Percentiles rank a stretch among this genome's conserved stretches.
Evolutionary conservation across 1,140 invertebrate species (phyloP).

Genomic region (Aricia agestis): DNA sequence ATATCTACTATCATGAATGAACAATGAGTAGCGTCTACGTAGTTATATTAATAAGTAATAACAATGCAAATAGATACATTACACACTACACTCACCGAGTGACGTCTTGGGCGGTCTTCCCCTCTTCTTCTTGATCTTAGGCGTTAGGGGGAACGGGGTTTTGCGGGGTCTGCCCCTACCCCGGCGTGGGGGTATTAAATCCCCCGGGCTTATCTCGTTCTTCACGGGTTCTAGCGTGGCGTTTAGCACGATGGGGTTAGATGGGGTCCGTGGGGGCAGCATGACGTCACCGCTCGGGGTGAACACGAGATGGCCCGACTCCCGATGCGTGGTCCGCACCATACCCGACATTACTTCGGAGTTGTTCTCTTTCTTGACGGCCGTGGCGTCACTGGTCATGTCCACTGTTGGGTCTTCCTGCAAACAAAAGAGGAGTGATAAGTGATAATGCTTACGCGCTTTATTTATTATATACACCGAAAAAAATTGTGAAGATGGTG

Average conservation of each 20-base stretch:
- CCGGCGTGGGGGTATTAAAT: constrained; percentile 47
- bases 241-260: constrained; percentile 39
- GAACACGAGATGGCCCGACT: constrained; percentile 69
- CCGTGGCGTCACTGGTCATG: constrained; percentile 43
- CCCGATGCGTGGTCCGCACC: constrained; percentile 68
- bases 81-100: constrained; percentile 41
- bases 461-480: no score
- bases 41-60: no score
- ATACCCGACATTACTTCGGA: constrained; percentile 69
- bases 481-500: no score
- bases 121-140: constrained; percentile 69
- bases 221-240: constrained; percentile 38
- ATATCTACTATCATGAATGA: no score
- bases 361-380: constrained; percentile 56
- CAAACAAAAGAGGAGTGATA: no score
- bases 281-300: constrained; percentile 70
- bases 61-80: constrained; percentile 11
- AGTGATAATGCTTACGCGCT: no score
- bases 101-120: constrained; percentile 71
- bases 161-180: constrained; percentile 64
- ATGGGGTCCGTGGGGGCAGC: constrained; percentile 46
- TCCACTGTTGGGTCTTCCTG: constrained; percentile 67
- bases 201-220: constrained; percentile 36
- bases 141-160: constrained; percentile 64
- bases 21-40: no score